Percentiles rank a stretch among this genome's conserved stretches.
Evolutionary conservation across 35 echinoderm and acorn worm species (phyloP).

Genomic region (Patiria miniata): DNA sequence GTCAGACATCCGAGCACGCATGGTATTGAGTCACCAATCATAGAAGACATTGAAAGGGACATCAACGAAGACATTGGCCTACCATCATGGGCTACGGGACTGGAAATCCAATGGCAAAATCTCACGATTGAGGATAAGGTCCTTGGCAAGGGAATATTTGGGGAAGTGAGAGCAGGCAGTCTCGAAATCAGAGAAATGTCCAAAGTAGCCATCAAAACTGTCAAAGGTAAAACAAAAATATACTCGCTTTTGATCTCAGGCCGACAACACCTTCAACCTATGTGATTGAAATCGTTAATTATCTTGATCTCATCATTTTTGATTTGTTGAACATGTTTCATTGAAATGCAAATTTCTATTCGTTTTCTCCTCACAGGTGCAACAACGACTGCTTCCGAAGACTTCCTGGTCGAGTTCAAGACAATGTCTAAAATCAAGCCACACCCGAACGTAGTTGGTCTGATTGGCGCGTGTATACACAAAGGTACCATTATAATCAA

Average conservation of each 20-base stretch:
- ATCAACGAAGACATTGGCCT: background rate
- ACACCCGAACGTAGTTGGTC: background rate
- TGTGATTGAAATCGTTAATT: no score
- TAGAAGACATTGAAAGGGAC: no score
- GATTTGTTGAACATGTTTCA: no score
- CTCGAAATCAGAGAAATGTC: background rate
- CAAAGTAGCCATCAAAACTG: background rate
- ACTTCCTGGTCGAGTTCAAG: slow-evolving; percentile 2
- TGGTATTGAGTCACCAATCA: no score
- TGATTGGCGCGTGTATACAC: background rate
- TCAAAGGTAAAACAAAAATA: background rate
- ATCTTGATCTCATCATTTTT: no score
- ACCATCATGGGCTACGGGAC: background rate
- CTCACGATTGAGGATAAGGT: background rate
- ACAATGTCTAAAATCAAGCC: background rate
- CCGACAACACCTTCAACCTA: no score
- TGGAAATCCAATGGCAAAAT: background rate
- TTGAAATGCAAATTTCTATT: no score
- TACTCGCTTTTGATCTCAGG: no score
- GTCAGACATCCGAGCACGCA: no score
- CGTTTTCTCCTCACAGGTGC: background rate
- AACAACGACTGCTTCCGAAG: background rate
- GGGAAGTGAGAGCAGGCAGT: background rate
- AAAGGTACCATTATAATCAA: background rate
- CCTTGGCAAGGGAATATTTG: background rate